A percentile compares a stretch with the other conserved stretches of the same genome.
Evolutionary conservation across 2,888 invertebrate genomes (phyloP).

Genomic region (Macrophya alboannulata): DNA sequence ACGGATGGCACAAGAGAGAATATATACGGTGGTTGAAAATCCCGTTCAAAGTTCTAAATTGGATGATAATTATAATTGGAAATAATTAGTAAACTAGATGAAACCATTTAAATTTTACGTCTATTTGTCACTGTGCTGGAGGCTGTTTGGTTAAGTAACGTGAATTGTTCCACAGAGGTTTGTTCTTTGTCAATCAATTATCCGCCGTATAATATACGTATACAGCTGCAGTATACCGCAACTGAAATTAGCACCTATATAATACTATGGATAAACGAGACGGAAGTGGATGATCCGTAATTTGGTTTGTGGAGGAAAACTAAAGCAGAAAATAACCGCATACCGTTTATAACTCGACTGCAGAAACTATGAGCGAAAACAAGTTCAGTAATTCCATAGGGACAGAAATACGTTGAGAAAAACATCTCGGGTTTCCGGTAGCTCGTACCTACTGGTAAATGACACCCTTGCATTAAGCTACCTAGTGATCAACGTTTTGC

Average conservation of each 20-base stretch:
- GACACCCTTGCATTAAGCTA: conserved; percentile 15
- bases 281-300: conserved; percentile 30
- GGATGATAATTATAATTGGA: neutral
- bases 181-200: conserved; percentile 25
- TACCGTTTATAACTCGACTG: neutral
- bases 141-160: neutral
- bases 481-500: conserved; percentile 2
- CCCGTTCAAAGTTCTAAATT: neutral
- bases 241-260: neutral
- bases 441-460: conserved; percentile 12
- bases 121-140: neutral
- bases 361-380: conserved; percentile 21
- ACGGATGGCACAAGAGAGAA: neutral
- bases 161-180: neutral
- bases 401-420: neutral
- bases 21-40: neutral
- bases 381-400: conserved; percentile 2
- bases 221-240: no score
- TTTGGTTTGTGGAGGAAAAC: conserved; percentile 27
- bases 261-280: conserved; percentile 3
- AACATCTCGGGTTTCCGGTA: conserved; percentile 47
- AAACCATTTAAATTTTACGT: neutral
- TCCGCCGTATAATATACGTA: neutral
- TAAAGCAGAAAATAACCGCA: conserved; percentile 25
- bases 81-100: neutral